Conservation (phyloP, 1,140 invertebrate genomes). For the Dinothrombium tinctorium region DNA sequence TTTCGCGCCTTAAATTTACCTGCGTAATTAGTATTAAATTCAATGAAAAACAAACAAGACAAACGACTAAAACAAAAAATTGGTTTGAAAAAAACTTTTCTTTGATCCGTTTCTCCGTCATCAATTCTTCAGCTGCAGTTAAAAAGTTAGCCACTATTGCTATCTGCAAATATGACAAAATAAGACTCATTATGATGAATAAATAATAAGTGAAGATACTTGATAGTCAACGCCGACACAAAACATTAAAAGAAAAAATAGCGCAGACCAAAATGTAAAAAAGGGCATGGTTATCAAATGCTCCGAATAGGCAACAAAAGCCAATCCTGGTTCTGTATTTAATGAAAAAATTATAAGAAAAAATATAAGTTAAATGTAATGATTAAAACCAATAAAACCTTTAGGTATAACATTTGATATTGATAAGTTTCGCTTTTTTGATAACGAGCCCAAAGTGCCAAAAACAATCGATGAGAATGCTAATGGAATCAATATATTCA, state of each 20-base stretch:
- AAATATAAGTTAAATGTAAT: no score
- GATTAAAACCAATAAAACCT: no score
- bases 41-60: background rate
- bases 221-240: background rate
- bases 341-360: no score
- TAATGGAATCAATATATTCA: background rate
- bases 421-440: background rate
- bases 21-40: background rate
- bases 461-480: background rate
- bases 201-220: background rate
- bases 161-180: background rate
- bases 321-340: background rate
- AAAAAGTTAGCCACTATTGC: background rate
- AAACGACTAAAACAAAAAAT: background rate
- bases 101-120: background rate
- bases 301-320: conserved; percentile 1
- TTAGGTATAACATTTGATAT: background rate
- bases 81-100: background rate
- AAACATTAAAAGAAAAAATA: background rate
- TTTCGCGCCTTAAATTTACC: background rate
- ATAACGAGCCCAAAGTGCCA: background rate
- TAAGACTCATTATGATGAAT: background rate
- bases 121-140: background rate
- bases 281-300: background rate
- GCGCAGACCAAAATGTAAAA: background rate